Conservation (phyloP, 1,140 invertebrate genomes). For the Drosophila suzukii region DNA sequence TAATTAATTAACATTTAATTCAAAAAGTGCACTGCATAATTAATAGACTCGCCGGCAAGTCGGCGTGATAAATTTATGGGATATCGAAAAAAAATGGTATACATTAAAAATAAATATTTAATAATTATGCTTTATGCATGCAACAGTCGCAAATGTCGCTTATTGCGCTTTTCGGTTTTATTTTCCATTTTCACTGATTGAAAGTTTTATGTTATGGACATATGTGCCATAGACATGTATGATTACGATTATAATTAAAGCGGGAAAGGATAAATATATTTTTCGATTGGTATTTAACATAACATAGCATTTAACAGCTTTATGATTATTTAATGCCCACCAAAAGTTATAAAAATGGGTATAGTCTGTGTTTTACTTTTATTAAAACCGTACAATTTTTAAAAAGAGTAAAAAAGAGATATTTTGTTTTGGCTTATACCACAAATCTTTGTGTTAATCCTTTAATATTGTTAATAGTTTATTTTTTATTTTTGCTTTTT, state of each 20-base stretch:
- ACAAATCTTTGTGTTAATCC: no score
- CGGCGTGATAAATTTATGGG: slow-evolving; percentile 23
- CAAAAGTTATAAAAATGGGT: background rate
- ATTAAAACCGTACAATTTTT: no score
- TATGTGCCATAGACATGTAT: slow-evolving; percentile 54
- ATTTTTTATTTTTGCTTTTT: no score
- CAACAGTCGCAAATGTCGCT: slow-evolving; percentile 45
- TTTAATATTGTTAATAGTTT: no score
- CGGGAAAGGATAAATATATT: background rate
- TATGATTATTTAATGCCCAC: background rate
- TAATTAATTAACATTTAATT: slow-evolving; percentile 60
- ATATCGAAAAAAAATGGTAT: slow-evolving; percentile 1
- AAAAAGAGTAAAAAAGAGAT: no score
- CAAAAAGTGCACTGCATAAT: slow-evolving; percentile 56
- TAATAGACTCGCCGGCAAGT: slow-evolving; percentile 27
- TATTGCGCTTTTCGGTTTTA: slow-evolving; percentile 14
- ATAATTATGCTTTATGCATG: slow-evolving; percentile 58
- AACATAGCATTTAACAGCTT: background rate
- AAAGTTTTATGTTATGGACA: slow-evolving; percentile 24
- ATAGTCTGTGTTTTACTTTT: no score
- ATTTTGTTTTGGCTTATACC: no score
- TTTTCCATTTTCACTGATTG: slow-evolving; percentile 40
- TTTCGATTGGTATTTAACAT: slow-evolving; percentile 3
- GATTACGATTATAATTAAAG: slow-evolving; percentile 22
- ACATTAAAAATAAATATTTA: slow-evolving; percentile 58